Evolutionary conservation across 2,888 invertebrate genomes (phyloP), one percentile per base, ranked within the genome.

Genomic region (Morpho achilles): DNA sequence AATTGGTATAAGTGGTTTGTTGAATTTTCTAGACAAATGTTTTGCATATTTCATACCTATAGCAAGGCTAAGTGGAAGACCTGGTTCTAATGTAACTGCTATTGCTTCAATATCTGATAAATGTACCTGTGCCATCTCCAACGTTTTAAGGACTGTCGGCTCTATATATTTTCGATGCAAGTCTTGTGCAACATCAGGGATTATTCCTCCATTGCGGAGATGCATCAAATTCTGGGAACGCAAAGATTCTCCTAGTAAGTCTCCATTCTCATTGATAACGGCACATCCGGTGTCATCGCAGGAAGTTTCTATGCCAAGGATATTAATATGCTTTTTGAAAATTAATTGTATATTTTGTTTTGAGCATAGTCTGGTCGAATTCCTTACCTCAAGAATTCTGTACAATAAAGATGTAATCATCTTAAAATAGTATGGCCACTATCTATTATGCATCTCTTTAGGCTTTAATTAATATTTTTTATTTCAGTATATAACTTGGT

Each of bases 271-370:
- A 80, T 96, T 93, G 7, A 99, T 94, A 67, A 99, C 92, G 41
- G 98, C 98, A 75, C 96, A 96, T 9, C 97, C 99, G 0, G 99
- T 99, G 76, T 99, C 99, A 90, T 99, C 99, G 79, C 98, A 99
- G 58, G 98, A 98, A 3, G 98, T 98, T 92, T 99, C 99, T 71
- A 99, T 98, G n/a, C 99, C 99, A 57, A 99, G 89, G 61, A 98
- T 84, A 50, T 60, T 59, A 42, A 53, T 58, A 51, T 51, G 53
- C 7, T 56, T 54, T 50, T 58, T 49, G 10, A 43, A 52, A 45
- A 6, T 16, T 41, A 40, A 7, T 16, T 8, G 1, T 6, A 40
- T n/a, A 8, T 7, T 40, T 7, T 39, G 39, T 39, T 9, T 39
- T 39, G 43, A 10, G 10, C 6, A 44, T 7, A 2, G 2, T 43